Evolutionary conservation across 2,888 invertebrate species (phyloP).

Genomic region (Acronicta alni): DNA sequence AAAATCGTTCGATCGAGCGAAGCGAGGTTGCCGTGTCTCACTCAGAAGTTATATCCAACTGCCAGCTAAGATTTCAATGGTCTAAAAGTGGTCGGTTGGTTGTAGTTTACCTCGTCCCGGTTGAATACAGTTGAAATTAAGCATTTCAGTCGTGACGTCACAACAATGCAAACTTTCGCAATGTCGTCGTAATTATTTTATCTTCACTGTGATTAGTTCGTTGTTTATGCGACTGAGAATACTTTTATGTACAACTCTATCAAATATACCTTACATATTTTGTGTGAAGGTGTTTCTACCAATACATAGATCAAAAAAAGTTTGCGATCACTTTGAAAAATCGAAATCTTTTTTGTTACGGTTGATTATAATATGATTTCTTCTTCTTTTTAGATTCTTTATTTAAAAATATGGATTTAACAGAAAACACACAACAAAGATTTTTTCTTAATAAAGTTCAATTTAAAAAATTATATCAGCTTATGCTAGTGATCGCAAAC

Average conservation of each 20-base stretch:
- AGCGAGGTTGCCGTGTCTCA: slow-evolving; percentile 5
- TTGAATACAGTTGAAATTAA: slow-evolving; percentile 61
- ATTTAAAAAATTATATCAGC: too few relatives aligned
- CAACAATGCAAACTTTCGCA: slow-evolving; percentile 51
- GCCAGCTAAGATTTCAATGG: slow-evolving; percentile 61
- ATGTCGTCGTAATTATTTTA: slow-evolving; percentile 43
- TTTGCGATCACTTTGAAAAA: too few relatives aligned
- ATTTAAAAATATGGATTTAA: too few relatives aligned
- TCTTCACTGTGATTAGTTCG: slow-evolving; percentile 39
- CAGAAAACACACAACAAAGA: too few relatives aligned
- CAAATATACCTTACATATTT: too few relatives aligned
- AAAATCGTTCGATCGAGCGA: slow-evolving; percentile 28
- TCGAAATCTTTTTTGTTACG: too few relatives aligned
- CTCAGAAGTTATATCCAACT: slow-evolving; percentile 49
- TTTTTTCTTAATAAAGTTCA: too few relatives aligned
- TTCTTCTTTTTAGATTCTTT: too few relatives aligned
- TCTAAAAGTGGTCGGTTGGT: slow-evolving; percentile 45
- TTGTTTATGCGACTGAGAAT: slow-evolving; percentile 23
- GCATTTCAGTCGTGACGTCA: slow-evolving; percentile 54
- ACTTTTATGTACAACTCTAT: slow-evolving; percentile 15
- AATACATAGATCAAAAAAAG: too few relatives aligned
- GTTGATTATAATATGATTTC: too few relatives aligned
- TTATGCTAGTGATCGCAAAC: too few relatives aligned
- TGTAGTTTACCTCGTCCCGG: slow-evolving; percentile 60
- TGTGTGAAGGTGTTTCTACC: too few relatives aligned